Conservation (phyloP, 92 coral and sea anemone species). For the Zoanthus solanderi region DNA sequence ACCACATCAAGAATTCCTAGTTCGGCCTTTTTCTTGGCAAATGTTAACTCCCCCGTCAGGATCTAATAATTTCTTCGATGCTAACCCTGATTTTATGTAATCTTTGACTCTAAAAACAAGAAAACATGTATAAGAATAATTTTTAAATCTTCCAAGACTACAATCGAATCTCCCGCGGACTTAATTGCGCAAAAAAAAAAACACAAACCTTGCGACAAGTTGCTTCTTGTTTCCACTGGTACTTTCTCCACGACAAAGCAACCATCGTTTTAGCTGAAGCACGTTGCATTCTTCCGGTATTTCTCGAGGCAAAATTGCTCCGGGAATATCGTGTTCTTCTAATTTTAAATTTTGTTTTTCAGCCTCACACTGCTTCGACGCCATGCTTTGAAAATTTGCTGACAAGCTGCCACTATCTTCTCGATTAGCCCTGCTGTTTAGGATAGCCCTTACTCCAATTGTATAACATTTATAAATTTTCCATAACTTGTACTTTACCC, state of each 20-base stretch:
- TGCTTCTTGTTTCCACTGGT: constrained; percentile 54
- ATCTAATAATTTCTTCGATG: background rate
- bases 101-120: constrained; percentile 31
- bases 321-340: constrained; percentile 58
- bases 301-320: constrained; percentile 59
- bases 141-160: constrained; percentile 17
- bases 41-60: constrained; percentile 23
- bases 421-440: no score
- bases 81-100: constrained; percentile 15
- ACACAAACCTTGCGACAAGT: constrained; percentile 66
- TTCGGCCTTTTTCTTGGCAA: constrained; percentile 27
- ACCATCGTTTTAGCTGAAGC: constrained; percentile 62
- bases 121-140: constrained; percentile 5
- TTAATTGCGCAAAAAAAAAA: constrained; percentile 21
- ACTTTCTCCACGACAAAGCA: constrained; percentile 57
- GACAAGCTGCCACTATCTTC: background rate
- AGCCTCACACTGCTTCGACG: background rate
- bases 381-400: background rate
- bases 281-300: constrained; percentile 67
- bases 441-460: no score
- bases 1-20: constrained; percentile 27
- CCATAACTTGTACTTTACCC: no score
- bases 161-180: constrained; percentile 20
- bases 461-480: no score
- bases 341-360: background rate